A percentile compares a stretch with the other conserved stretches of the same genome.
Conservation (phyloP, 1,140 invertebrate species). For the Linepithema humile region DNA sequence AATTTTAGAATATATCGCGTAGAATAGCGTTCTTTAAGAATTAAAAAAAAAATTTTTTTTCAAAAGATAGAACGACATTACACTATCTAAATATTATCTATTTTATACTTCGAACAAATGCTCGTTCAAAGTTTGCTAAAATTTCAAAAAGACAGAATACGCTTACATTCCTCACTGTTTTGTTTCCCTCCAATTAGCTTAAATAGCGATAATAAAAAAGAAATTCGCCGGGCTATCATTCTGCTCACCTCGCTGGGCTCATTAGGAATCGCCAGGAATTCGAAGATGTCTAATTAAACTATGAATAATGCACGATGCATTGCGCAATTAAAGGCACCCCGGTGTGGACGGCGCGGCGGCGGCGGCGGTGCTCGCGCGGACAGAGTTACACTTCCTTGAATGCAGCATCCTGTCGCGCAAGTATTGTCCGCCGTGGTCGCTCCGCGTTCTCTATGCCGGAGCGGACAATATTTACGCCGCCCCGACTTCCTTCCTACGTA, state of each 20-base stretch:
- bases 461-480: conserved; percentile 77
- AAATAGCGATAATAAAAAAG: conserved; percentile 22
- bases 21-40: too few relatives aligned
- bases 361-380: conserved; percentile 55
- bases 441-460: conserved; percentile 53
- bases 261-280: conserved; percentile 66
- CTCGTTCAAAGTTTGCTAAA: not conserved
- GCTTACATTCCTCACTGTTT: not conserved
- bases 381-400: conserved; percentile 79
- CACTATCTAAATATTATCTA: too few relatives aligned
- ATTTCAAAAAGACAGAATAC: not conserved
- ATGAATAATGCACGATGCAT: conserved; percentile 80
- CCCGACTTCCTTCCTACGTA: conserved; percentile 80
- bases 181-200: too few relatives aligned
- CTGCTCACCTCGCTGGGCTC: conserved; percentile 22
- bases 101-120: not conserved
- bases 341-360: conserved; percentile 64
- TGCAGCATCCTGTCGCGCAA: conserved; percentile 78
- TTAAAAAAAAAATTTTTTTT: too few relatives aligned
- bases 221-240: not conserved
- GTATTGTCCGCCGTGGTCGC: conserved; percentile 70
- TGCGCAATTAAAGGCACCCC: conserved; percentile 76
- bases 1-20: not conserved
- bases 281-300: conserved; percentile 76
- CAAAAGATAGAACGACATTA: too few relatives aligned